These are phyloP conservation scores for Odontamblyopus lacepedii DNA, from an alignment of 2,797 vertebrate species.

Conservation along the genomic window DNA sequence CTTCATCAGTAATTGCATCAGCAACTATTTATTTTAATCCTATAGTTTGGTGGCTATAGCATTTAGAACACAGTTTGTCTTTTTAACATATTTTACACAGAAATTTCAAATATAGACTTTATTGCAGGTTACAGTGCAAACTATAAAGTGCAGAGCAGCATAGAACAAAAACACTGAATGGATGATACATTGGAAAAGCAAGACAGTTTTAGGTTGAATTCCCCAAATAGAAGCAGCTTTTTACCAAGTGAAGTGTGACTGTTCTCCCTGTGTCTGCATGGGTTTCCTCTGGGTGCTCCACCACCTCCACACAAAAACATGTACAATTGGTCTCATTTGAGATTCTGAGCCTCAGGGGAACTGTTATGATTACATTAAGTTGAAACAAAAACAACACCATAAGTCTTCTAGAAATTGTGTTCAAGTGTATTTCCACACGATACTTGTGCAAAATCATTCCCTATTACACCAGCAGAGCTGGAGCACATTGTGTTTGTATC, in stretches of 20 bases:
- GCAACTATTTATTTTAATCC: no score
- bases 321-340: neutral
- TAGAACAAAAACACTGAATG: slow-evolving; percentile 1
- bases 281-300: neutral
- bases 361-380: neutral
- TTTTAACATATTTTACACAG: slow-evolving; percentile 17
- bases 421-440: slow-evolving; percentile 2
- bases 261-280: neutral
- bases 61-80: slow-evolving; percentile 53
- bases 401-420: neutral
- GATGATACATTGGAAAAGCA: neutral
- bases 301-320: neutral
- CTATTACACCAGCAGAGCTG: neutral
- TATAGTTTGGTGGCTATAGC: no score
- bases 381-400: neutral
- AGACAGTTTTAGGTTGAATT: neutral
- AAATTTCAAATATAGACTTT: slow-evolving; percentile 45
- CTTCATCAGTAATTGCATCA: slow-evolving; percentile 43
- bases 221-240: neutral
- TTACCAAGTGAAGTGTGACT: neutral
- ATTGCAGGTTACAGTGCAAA: slow-evolving; percentile 30
- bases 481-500: neutral
- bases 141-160: slow-evolving; percentile 15
- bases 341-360: neutral
- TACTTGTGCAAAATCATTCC: neutral